Evolutionary conservation across 2,797 vertebrate species (phyloP).

Genomic region (Serranus cabrilla): DNA sequence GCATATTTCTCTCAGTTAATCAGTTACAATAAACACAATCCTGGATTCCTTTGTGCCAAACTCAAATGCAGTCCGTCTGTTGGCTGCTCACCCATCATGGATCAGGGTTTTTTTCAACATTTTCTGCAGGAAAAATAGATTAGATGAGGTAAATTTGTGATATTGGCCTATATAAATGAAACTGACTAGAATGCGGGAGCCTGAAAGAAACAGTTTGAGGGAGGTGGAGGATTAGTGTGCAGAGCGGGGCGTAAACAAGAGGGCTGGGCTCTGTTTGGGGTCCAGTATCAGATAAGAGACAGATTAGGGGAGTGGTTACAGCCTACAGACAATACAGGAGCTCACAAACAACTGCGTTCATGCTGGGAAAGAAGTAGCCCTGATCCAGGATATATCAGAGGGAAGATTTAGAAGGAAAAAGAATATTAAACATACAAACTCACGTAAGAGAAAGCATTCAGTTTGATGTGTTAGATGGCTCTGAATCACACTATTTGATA

Average conservation of each 20-base stretch:
- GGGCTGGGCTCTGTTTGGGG: slow-evolving; percentile 40
- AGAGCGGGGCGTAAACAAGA: slow-evolving; percentile 59
- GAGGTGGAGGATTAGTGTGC: slow-evolving; percentile 28
- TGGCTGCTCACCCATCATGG: no score
- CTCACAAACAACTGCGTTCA: slow-evolving; percentile 27
- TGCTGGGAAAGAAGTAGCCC: not conserved
- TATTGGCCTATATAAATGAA: not conserved
- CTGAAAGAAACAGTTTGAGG: slow-evolving; percentile 20
- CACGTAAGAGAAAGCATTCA: not conserved
- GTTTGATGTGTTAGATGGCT: not conserved
- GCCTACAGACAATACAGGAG: slow-evolving; percentile 25
- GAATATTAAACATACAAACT: not conserved
- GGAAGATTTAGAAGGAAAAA: not conserved
- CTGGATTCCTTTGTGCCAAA: no score
- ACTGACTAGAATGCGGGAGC: not conserved
- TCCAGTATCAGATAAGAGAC: slow-evolving; percentile 57
- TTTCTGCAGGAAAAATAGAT: no score
- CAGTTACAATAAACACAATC: no score
- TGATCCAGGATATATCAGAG: slow-evolving; percentile 9
- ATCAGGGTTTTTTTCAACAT: no score
- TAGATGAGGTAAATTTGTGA: not conserved
- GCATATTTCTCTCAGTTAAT: no score
- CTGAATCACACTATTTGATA: no score
- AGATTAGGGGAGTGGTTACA: slow-evolving; percentile 34
- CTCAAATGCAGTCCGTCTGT: no score